Evolutionary conservation across 2,888 invertebrate genomes (phyloP), one percentile per base, ranked within the genome.

Genomic region (Zhengitettix transpicula): DNA sequence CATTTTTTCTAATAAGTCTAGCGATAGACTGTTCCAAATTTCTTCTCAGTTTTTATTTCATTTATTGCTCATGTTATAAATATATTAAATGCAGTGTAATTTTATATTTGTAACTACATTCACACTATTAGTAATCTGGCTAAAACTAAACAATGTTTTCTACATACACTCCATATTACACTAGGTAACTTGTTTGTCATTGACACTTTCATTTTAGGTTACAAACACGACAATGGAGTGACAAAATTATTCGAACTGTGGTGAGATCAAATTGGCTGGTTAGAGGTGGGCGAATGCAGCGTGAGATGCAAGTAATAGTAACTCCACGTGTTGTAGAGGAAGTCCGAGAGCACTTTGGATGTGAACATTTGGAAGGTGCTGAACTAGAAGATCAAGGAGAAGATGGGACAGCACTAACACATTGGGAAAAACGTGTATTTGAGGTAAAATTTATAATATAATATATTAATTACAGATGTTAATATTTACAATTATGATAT

Each of bases 361-460:
- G 97, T 69, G 77, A 83, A 0, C 75, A 78, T 51, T 73, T 99
- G 42, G 97, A 97, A 74, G 98, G 98, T 0, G 98, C 97, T 0
- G 98, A 99, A 71, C 72, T 99, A 53, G 98, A 99, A 75, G 95
- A 99, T 75, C 98, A 99, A 75, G 98, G 98, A 0, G 94, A 93
- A 15, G 94, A 97, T 66, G 99, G 99, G 0, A 99, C 99, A 0
- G 88, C 91, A 0, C 76, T 97, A 54, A 98, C 98, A 0, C 99
- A 99, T 71, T 99, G 98, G 98, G 99, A 99, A 74, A 99, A 99
- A 71, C 76, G 99, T 59, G 85, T 98, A 1, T 94, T 98, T 72
- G 99, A 99, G 82, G 95, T 94, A 69, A 47, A 47, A 3, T 14
- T 14, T 11, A 42, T n/a, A n/a, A n/a, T n/a, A 28, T 28, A 5